Conservation (phyloP, 1,140 invertebrate species). For the Drosophila quadrilineata region DNA sequence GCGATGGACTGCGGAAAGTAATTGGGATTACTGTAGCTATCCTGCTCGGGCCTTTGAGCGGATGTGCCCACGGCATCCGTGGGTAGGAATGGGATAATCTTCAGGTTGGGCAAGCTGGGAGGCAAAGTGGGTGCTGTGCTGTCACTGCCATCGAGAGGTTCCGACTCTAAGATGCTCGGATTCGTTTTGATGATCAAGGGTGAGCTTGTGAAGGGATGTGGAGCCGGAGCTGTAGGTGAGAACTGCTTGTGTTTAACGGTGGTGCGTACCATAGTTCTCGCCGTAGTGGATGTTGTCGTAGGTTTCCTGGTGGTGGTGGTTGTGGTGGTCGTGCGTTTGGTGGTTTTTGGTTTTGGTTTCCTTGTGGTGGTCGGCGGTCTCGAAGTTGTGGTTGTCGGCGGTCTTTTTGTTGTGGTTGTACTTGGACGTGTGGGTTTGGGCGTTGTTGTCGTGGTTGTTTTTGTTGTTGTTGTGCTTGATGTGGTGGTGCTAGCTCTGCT, state of each 20-base stretch:
- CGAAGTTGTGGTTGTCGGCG: constrained; percentile 15
- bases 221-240: no score
- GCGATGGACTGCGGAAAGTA: constrained; percentile 34
- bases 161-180: constrained; percentile 80
- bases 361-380: neutral
- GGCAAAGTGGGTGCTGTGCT: constrained; percentile 82
- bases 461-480: constrained; percentile 16
- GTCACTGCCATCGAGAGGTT: constrained; percentile 80
- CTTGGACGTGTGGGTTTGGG: constrained; percentile 6
- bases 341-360: constrained; percentile 6
- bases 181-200: constrained; percentile 76
- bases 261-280: constrained; percentile 20
- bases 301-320: constrained; percentile 3
- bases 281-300: constrained; percentile 3
- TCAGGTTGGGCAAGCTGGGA: constrained; percentile 87
- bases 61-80: constrained; percentile 85
- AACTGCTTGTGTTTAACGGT: constrained; percentile 24
- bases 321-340: constrained; percentile 19
- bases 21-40: constrained; percentile 8
- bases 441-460: constrained; percentile 6
- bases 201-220: constrained; percentile 36
- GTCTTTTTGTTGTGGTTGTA: constrained; percentile 1
- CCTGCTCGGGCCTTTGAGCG: constrained; percentile 20
- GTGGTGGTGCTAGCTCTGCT: constrained; percentile 11
- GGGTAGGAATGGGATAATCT: constrained; percentile 89